Percentiles rank a stretch among this genome's conserved stretches.
Evolutionary conservation across 2,888 invertebrate species (phyloP).

Genomic region (Caenorhabditis doughertyi): DNA sequence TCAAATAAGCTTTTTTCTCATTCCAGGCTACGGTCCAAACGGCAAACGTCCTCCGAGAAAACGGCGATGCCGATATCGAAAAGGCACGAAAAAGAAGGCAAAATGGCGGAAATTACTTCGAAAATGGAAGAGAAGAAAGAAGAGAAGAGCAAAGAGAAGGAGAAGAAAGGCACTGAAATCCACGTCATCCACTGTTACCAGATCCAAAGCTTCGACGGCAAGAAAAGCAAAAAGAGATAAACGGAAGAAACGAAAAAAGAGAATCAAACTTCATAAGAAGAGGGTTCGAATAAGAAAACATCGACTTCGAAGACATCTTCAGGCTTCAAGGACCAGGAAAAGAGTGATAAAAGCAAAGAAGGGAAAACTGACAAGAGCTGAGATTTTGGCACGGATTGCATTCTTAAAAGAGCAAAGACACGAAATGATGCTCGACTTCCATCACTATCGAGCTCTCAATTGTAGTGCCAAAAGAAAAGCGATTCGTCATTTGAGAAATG

Average conservation of each 20-base stretch:
- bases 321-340: neutral
- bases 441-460: neutral
- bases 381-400: neutral
- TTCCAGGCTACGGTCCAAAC: neutral
- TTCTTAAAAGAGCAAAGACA: neutral
- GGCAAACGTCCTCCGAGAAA: neutral
- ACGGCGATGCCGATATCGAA: neutral
- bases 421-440: neutral
- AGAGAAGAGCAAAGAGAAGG: constrained; percentile 4
- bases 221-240: neutral
- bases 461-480: constrained; percentile 10
- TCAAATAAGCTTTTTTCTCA: neutral
- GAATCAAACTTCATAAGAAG: neutral
- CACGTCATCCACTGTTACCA: no score
- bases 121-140: constrained; percentile 25
- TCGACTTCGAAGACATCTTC: neutral
- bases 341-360: neutral
- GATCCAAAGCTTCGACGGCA: neutral
- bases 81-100: constrained; percentile 5
- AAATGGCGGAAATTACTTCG: neutral
- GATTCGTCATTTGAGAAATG: neutral
- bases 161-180: neutral
- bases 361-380: neutral
- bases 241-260: neutral
- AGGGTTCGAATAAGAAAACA: constrained; percentile 10